Base-by-base conservation (phyloP, 2,113 vertebrate species). In the Bos javanicus region DNA sequence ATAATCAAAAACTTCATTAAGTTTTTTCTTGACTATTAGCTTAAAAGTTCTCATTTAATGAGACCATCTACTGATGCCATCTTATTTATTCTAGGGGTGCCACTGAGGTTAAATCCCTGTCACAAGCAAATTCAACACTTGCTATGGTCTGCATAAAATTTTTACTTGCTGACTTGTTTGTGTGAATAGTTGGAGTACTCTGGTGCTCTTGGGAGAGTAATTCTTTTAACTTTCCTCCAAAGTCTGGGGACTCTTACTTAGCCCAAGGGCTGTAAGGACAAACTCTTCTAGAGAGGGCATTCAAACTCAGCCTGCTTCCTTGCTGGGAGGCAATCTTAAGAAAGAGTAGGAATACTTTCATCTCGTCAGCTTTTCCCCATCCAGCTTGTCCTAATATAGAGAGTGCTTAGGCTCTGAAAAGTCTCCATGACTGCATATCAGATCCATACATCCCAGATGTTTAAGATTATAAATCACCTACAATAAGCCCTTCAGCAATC, bases 151-250 rank as follows among this genome's bases (percentile, higher is more conserved):
- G 33, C 43, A 57, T 10, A 78, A 83, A 82, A 64, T 54, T 39
- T 67, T 59, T 89, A 87, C 60, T 96, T 96, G 56, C 76, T 90
- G 33, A 87, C 36, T 82, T 97, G 39, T 54, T 84, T 92, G n/a
- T 94, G 88, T 78, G 43, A 90, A 71, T 78, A 67, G 52, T 36
- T 81, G 19, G 6, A 93, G 36, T 91, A 39, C 2, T 43, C 25
- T 81, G 36, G 6, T 30, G 48, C 30, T 39, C 19, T 56, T 64
- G 33, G 17, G 26, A 21, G 43, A 86, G 30, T 48, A 74, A 93
- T 46, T 91, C 43, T 59, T 90, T 84, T 95, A 86, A 64, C 3
- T 59, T 74, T 33, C 59, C 54, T 92, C 25, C 46, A 21, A 84
- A 90, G 23, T 64, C 83, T 25, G 76, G 14, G 50, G 33, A 83